Evolutionary conservation across 2,888 invertebrate species (phyloP).

Genomic region (Thalpophila matura): DNA sequence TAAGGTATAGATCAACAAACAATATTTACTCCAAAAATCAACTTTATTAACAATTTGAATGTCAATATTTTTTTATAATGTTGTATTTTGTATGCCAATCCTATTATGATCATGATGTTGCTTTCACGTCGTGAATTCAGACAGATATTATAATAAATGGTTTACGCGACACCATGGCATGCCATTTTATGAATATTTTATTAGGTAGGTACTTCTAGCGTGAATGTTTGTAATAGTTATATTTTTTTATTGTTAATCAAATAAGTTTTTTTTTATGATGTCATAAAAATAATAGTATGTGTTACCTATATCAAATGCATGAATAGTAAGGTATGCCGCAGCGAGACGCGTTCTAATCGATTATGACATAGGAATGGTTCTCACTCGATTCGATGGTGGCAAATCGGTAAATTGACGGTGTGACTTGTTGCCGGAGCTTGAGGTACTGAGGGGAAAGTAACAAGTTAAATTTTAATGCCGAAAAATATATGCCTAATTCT

Average conservation of each 20-base stretch:
- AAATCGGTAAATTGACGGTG: no score
- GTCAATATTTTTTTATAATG: not conserved
- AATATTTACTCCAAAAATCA: not conserved
- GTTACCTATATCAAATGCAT: no score
- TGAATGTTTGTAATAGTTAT: not conserved
- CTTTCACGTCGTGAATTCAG: constrained; percentile 20
- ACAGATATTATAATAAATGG: not conserved
- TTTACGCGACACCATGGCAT: not conserved
- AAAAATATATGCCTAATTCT: no score
- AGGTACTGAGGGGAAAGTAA: no score
- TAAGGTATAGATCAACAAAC: no score
- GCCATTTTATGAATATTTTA: constrained; percentile 5
- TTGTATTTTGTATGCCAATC: not conserved
- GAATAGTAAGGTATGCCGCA: no score
- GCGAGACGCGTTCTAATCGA: not conserved
- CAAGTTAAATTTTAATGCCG: no score
- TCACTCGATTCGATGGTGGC: not conserved
- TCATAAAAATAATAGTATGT: not conserved
- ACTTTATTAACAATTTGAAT: not conserved
- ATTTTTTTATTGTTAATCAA: not conserved
- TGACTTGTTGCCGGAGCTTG: no score
- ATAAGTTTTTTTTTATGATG: not conserved
- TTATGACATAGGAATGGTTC: not conserved
- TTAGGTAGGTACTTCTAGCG: not conserved
- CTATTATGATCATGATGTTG: not conserved